Percentiles rank a stretch among this genome's conserved stretches.
These are phyloP conservation scores for Flabesymbios commensalis DNA, from an alignment of 2,888 invertebrate species.

Conservation along the genomic window DNA sequence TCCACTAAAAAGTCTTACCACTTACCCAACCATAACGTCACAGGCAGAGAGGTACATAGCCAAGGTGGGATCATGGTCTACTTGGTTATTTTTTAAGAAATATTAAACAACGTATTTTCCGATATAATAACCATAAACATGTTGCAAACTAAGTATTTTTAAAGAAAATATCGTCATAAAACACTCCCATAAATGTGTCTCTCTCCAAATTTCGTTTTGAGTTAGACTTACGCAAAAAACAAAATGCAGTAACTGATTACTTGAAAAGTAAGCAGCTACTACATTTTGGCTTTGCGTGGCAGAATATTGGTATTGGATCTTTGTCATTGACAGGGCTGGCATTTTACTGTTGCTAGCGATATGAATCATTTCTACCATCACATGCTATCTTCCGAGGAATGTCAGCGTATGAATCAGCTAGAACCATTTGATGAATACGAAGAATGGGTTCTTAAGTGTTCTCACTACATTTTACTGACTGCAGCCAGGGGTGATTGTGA, in stretches of 20 bases:
- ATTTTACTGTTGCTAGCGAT: conserved; percentile 43
- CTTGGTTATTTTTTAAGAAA: not conserved
- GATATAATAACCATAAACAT: not conserved
- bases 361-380: conserved; percentile 60
- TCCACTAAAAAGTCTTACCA: conserved; percentile 59
- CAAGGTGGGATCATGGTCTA: conserved; percentile 44
- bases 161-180: too few relatives aligned
- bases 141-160: too few relatives aligned
- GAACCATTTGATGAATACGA: conserved; percentile 66
- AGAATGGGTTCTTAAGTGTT: conserved; percentile 64
- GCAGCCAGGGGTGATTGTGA: conserved; percentile 5
- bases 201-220: too few relatives aligned
- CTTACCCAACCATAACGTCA: conserved; percentile 52
- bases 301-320: not conserved
- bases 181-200: too few relatives aligned
- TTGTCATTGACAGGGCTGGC: conserved; percentile 55
- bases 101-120: too few relatives aligned
- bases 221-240: not conserved
- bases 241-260: not conserved
- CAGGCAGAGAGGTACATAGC: conserved; percentile 56
- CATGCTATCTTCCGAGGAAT: conserved; percentile 50
- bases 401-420: conserved; percentile 49
- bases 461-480: conserved; percentile 62
- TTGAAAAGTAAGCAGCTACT: not conserved
- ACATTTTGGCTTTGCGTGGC: not conserved